Percentiles rank a stretch among this genome's conserved stretches.
Conservation (phyloP, 2,797 vertebrate species). For the Acrossocheilus fasciatus region DNA sequence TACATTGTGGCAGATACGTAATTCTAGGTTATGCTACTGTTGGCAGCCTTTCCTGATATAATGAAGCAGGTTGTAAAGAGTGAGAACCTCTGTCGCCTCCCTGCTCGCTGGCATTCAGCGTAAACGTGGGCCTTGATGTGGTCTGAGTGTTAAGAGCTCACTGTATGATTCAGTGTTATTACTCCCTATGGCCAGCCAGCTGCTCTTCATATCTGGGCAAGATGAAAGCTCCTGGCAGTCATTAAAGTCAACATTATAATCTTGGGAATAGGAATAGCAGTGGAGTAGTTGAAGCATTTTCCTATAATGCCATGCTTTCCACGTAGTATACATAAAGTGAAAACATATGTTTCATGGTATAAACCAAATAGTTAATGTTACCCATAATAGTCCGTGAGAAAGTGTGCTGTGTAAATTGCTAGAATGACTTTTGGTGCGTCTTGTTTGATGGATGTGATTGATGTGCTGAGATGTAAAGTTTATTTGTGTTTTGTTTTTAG, state of each 20-base stretch:
- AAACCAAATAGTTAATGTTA: conserved; percentile 37
- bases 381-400: conserved; percentile 36
- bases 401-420: background rate
- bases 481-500: conserved; percentile 71
- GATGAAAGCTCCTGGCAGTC: conserved; percentile 69
- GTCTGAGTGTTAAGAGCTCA: conserved; percentile 61
- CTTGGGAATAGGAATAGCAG: conserved; percentile 69
- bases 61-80: conserved; percentile 55
- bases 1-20: conserved; percentile 41
- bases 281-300: conserved; percentile 51
- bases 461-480: background rate
- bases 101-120: conserved; percentile 15
- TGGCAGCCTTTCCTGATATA: conserved; percentile 43
- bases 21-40: conserved; percentile 42
- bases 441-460: conserved; percentile 1
- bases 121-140: conserved; percentile 65
- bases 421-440: background rate
- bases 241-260: conserved; percentile 75
- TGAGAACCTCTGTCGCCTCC: conserved; percentile 17
- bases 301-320: conserved; percentile 42
- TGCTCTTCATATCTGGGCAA: conserved; percentile 75
- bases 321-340: conserved; percentile 35
- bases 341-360: conserved; percentile 49
- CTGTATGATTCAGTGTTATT: conserved; percentile 62
- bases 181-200: conserved; percentile 72